Evolutionary conservation across 2,797 vertebrate species (phyloP).

Genomic region (Anas flavirostris): DNA sequence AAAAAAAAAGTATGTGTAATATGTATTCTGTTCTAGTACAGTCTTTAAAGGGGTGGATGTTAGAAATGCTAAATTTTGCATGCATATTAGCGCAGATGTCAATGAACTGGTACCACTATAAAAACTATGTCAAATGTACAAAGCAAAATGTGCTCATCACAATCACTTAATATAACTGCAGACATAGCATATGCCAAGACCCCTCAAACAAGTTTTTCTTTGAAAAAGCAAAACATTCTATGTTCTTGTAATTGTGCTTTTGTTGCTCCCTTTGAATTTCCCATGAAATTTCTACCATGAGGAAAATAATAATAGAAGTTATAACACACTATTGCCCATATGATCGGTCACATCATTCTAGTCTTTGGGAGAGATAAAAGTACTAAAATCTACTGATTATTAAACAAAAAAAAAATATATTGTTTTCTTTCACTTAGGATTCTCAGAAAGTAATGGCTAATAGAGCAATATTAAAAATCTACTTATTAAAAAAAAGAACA

Average conservation of each 20-base stretch:
- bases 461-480: conserved; percentile 16
- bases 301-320: conserved; percentile 23
- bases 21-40: background rate
- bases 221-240: background rate
- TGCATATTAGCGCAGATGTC: background rate
- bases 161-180: background rate
- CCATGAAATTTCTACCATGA: conserved; percentile 6
- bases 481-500: background rate
- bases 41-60: background rate
- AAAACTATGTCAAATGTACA: background rate
- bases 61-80: background rate
- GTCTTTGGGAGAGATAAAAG: conserved; percentile 3
- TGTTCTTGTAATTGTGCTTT: conserved; percentile 6
- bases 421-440: conserved; percentile 34
- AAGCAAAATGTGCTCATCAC: background rate
- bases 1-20: background rate
- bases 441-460: conserved; percentile 14
- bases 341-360: conserved; percentile 1
- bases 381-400: conserved; percentile 23
- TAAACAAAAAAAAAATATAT: conserved; percentile 9
- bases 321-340: background rate
- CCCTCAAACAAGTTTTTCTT: background rate
- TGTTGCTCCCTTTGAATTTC: background rate
- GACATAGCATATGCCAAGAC: background rate
- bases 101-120: conserved; percentile 6